Percentiles rank a stretch among this genome's conserved stretches.
These are phyloP conservation scores for Suricata suricatta DNA, from an alignment of 2,113 vertebrate species.

Conservation along the genomic window DNA sequence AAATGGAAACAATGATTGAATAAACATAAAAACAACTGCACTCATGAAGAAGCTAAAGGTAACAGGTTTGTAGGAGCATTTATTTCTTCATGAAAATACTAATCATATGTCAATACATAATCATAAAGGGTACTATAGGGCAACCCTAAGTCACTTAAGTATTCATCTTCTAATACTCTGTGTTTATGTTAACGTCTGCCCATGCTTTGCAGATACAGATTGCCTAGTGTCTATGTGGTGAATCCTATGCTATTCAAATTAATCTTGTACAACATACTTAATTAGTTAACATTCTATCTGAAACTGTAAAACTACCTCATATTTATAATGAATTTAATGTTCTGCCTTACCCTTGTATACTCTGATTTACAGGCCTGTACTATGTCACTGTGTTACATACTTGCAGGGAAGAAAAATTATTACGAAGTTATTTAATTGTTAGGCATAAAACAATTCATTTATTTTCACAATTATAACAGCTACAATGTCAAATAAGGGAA, in stretches of 20 bases:
- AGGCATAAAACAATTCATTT: constrained; percentile 47
- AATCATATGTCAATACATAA: background rate
- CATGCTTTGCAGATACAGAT: constrained; percentile 18
- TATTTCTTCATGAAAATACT: background rate
- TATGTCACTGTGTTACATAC: background rate
- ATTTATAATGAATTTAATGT: constrained; percentile 29
- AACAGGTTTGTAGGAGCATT: background rate
- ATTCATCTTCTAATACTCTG: background rate
- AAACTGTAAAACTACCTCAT: background rate
- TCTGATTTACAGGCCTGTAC: background rate
- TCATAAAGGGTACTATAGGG: background rate
- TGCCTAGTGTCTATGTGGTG: background rate
- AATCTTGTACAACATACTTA: constrained; percentile 48
- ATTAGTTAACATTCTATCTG: constrained; percentile 12
- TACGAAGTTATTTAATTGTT: background rate
- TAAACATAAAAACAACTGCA: background rate
- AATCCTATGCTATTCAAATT: constrained; percentile 42
- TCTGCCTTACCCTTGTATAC: background rate
- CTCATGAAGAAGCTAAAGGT: background rate
- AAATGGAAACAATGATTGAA: background rate
- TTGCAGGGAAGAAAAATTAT: background rate
- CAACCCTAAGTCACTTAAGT: constrained; percentile 27
- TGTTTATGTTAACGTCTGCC: background rate
- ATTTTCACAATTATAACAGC: background rate
- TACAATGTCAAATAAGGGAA: background rate